Base-by-base conservation (phyloP, 2,113 vertebrate genomes). In the Leuciscus idus region DNA sequence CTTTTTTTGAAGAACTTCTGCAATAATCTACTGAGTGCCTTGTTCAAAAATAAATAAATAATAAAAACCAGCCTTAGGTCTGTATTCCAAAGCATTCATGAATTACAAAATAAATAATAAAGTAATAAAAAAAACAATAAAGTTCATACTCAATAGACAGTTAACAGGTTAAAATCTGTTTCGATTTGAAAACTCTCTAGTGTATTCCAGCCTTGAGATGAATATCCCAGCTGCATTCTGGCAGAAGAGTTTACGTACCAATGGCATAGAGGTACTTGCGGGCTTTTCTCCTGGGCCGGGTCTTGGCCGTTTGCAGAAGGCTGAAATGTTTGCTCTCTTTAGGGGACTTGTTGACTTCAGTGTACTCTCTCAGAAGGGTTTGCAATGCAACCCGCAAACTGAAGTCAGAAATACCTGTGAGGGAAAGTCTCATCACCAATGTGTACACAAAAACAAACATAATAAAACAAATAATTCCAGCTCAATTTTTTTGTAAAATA, bases 261-360 rank as follows among this genome's bases (percentile, higher is more conserved):
- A 99, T 96, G 84, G 97, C 97, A 89, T 99, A 99, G 86, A 99
- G 96, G 93, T 97, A 99, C 91, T 99, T 99, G 89, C 98, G 96
- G 75, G 98, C 98, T 94, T 99, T 99, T 91, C 96, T 96, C 90
- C 98, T 95, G 48, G 98, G 98, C 86, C 97, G 95, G 92, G 95
- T 95, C 91, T 97, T 98, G 89, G 95, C 93, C 72, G 96, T 95
- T 84, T 98, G 97, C 61, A 96, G 92, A 89, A 97, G 96, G 92
- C 93, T 96, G 94, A 95, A 96, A 89, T 96, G 93, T 92, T 98
- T 98, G 90, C 94, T 97, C 88, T 98, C 97, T 94, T 98, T 98
- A 81, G 96, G 94, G 90, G 96, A 96, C 91, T 96, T 98, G 92
- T 93, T 95, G 82, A 97, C 95, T 90, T 99, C 98, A 81, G 96